Conservation (phyloP, 2,888 invertebrate species). For the Nomada lathburiana region DNA sequence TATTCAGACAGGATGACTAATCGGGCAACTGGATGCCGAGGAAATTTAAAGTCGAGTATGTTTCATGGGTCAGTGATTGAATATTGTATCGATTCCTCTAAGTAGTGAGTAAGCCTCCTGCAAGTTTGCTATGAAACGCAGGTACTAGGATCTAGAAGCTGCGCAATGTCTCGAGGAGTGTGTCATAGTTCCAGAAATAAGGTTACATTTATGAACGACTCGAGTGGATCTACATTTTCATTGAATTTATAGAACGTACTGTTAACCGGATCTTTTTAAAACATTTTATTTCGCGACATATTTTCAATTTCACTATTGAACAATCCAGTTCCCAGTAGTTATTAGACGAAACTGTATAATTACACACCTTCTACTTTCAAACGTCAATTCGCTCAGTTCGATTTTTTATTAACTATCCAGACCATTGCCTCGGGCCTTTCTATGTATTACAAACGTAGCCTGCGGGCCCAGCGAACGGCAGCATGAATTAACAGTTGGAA, state of each 20-base stretch:
- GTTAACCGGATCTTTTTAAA: too few species aligned
- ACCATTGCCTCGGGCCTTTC: conserved; percentile 24
- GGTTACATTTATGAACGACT: neutral
- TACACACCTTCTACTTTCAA: conserved; percentile 36
- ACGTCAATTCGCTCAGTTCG: conserved; percentile 40
- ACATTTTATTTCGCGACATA: too few species aligned
- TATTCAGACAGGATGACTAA: conserved; percentile 30
- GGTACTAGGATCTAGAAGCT: conserved; percentile 4
- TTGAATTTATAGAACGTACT: too few species aligned
- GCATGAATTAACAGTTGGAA: conserved; percentile 22
- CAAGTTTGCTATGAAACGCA: conserved; percentile 3
- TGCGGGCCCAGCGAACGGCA: conserved; percentile 1
- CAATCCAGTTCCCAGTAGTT: neutral
- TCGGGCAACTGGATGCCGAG: conserved; percentile 2
- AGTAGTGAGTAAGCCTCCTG: conserved; percentile 20
- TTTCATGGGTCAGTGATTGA: neutral
- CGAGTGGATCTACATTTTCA: too few species aligned
- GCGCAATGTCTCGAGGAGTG: neutral
- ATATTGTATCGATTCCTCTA: neutral
- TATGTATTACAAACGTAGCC: conserved; percentile 22
- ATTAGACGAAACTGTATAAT: neutral
- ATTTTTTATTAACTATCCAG: conserved; percentile 20
- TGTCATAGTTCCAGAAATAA: conserved; percentile 15
- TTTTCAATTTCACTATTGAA: too few species aligned
- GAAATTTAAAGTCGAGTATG: conserved; percentile 28